A percentile compares a stretch with the other conserved stretches of the same genome.
phyloP scores from a whole-genome alignment of 1,140 invertebrate species.

The Drosophila leontia region DNA sequence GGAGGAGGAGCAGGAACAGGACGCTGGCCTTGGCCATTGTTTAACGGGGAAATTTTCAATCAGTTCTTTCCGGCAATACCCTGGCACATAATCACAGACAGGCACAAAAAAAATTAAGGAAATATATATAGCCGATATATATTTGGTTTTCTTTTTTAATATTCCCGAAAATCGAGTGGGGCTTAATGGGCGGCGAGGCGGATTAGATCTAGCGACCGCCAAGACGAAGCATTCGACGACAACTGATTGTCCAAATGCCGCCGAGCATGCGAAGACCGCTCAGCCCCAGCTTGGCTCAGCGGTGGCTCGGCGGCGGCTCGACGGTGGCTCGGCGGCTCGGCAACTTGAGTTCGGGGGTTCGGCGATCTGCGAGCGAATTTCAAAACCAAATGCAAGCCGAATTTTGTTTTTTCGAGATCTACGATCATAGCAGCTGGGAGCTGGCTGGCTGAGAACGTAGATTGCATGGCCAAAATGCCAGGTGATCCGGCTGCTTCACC shows the following conservation, averaged over 20 bases:
- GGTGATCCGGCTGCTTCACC: conserved; percentile 1
- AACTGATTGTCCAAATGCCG: conserved; percentile 81
- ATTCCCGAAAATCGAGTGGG: neutral
- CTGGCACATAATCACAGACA: conserved; percentile 43
- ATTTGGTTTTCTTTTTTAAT: neutral
- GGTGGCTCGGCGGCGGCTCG: conserved; percentile 15
- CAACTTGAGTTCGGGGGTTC: neutral
- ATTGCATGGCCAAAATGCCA: conserved; percentile 9
- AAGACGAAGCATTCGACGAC: conserved; percentile 83
- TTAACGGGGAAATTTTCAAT: neutral
- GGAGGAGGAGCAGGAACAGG: conserved; percentile 3
- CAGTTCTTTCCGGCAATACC: neutral
- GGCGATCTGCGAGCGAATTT: conserved; percentile 53
- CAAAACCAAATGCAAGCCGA: conserved; percentile 77
- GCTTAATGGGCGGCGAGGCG: conserved; percentile 23
- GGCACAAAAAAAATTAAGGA: conserved; percentile 1
- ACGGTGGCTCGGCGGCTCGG: conserved; percentile 17
- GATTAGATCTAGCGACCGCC: conserved; percentile 65
- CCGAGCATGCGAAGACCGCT: conserved; percentile 77
- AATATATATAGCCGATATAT: conserved; percentile 3
- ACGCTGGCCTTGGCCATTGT: neutral
- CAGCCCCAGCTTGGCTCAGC: conserved; percentile 20
- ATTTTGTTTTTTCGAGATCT: conserved; percentile 38
- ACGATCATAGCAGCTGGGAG: neutral
- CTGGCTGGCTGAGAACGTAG: neutral